Base-by-base conservation (phyloP, 2,888 invertebrate species). In the Epinotia brunnichana region DNA sequence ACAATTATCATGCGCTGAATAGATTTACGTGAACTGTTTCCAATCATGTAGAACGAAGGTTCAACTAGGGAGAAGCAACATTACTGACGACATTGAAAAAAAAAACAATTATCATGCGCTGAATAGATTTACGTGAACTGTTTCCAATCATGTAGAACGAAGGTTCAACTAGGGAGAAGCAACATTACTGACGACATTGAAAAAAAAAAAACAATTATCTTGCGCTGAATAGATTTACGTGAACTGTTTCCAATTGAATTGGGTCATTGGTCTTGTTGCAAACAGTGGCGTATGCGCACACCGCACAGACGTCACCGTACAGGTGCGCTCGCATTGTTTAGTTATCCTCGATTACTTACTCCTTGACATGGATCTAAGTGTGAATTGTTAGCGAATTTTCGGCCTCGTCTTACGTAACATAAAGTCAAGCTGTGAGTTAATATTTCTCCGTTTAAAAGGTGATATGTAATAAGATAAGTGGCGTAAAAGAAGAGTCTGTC, bases 361-460 rank as follows among this genome's bases (percentile, higher is more conserved):
- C 87, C 87, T 87, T 88, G 88, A 87, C 87, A 85, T 83, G 74
- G 81, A 83, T 85, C 76, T 77, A 78, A 69, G 74, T 77, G 77
- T 66, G 68, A 80, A 81, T 80, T 74, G 75, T 69, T 69, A 59
- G 74, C 74, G 66, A 74, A 74, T 73, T 74, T 74, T 66, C 48
- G 70, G 59, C 60, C 64, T 73, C 53, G 62, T 7, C 13, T 70
- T 70, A 64, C 62, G 73, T 61, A 73, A 73, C 59, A 67, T 67
- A 62, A 35, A 63, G 41, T 41, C 15, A 53, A 21, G 48, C 41
- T 60, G 53, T 21, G 7, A 51, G 35, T 35, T 35, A 35, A 9
- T 35, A 35, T 9, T 35, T 35, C 35, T 35, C 7, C 29, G 35
- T 35, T 35, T 35, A 9, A 35, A 35, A 35, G 35, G 9, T 35